Evolutionary conservation across 2,113 vertebrate genomes (phyloP).

Genomic region (Anseranas semipalmata): DNA sequence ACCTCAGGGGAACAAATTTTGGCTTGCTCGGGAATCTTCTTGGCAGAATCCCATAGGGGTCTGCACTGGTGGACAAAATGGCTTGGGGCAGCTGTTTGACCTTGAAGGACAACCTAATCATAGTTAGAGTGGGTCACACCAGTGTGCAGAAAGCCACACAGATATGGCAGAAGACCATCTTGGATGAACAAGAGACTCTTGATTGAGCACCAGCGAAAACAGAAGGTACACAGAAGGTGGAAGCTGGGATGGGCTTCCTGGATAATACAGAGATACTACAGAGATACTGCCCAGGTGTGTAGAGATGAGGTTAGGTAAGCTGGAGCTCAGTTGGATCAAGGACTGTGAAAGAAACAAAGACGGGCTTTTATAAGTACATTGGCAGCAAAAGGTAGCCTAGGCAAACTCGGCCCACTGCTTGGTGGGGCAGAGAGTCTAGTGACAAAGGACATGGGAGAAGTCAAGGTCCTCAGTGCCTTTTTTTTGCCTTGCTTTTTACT

Average conservation of each 20-base stretch:
- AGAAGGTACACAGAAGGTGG: background rate
- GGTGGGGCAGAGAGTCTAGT: background rate
- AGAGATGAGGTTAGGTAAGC: background rate
- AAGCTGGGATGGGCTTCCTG: background rate
- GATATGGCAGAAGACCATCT: background rate
- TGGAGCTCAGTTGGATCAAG: background rate
- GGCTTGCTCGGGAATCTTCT: background rate
- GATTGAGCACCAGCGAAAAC: background rate
- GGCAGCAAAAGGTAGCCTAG: background rate
- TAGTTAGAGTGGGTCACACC: background rate
- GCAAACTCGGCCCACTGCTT: background rate
- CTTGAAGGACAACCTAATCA: background rate
- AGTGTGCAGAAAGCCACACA: background rate
- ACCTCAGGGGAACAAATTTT: background rate
- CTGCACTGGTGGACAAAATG: background rate
- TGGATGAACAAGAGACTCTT: background rate
- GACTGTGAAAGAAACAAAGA: too few relatives aligned
- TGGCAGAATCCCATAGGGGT: background rate
- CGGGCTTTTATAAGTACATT: background rate
- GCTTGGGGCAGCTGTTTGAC: background rate
- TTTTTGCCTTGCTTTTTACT: background rate
- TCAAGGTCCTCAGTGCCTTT: background rate
- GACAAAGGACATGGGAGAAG: background rate
- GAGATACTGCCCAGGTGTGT: rapidly evolving
- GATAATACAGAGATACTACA: background rate